Conservation (phyloP, 2,888 invertebrate genomes). For the Trichacis sp. region DNA sequence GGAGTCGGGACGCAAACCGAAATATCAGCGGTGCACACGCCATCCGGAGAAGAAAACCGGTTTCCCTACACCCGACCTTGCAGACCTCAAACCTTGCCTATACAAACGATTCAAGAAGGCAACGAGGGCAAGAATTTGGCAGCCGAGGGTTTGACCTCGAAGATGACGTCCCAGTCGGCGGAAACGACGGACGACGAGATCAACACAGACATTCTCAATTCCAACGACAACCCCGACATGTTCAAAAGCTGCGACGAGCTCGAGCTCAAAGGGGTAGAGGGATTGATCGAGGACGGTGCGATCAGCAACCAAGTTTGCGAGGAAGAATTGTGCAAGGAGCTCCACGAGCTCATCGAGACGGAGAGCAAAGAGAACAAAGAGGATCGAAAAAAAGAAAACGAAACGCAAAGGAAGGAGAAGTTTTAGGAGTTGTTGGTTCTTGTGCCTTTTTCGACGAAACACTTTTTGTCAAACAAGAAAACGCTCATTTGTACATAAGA, state of each 20-base stretch:
- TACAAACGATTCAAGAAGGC: constrained; percentile 63
- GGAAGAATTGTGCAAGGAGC: constrained; percentile 60
- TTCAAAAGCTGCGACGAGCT: constrained; percentile 62
- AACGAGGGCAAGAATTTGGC: constrained; percentile 58
- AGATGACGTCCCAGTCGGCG: constrained; percentile 62
- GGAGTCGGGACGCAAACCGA: constrained; percentile 83
- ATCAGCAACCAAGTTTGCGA: constrained; percentile 56
- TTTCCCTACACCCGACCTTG: constrained; percentile 67
- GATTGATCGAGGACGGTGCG: constrained; percentile 50
- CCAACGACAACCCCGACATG: constrained; percentile 62
- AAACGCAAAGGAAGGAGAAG: too few species aligned
- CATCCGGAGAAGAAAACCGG: constrained; percentile 69
- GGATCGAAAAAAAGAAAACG: too few species aligned
- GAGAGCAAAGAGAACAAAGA: constrained; percentile 50
- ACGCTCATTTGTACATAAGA: constrained; percentile 4
- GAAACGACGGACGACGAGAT: constrained; percentile 64
- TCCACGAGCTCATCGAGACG: constrained; percentile 60
- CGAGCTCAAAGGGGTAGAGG: constrained; percentile 49
- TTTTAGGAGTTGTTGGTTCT: not conserved
- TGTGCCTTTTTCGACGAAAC: not conserved
- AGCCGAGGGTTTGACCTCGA: constrained; percentile 54
- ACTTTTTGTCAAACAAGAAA: not conserved
- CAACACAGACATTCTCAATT: constrained; percentile 63
- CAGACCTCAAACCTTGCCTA: constrained; percentile 61
- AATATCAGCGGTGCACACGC: constrained; percentile 82